Evolutionary conservation across 2,888 invertebrate species (phyloP), one percentile per base, ranked within the genome.

Genomic region (Volucella bombylans): DNA sequence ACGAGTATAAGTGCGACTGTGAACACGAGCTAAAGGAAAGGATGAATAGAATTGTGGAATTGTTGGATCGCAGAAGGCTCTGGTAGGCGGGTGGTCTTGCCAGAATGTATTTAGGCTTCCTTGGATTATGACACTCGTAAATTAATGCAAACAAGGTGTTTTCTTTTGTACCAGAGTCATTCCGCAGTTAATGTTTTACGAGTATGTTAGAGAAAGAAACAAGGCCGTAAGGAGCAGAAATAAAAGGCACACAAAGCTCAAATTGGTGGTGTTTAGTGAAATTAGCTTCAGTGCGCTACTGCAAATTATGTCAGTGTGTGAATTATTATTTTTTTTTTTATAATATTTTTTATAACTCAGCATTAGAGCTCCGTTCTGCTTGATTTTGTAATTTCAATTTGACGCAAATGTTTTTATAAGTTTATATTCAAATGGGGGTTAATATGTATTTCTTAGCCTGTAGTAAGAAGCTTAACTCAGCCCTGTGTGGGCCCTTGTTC

Each of bases 101-200:
- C 67, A 43, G 52, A 50, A 8, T 15, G 39, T 49, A 55, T 68
- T 43, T 67, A 50, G 50, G 59, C 18, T 71, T n/a, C 54, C 62
- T 57, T 68, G 72, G 85, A 80, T 85, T 77, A 85, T 81, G 85
- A 81, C 76, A 77, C 85, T 80, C 74, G 76, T 81, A 81, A 85
- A 85, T 85, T 81, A 81, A 80, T 81, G 85, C 76, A 85, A 81
- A 80, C 85, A 85, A 61, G 76, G 68, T 68, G 76, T 74, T 76
- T 74, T 64, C 62, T 67, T 57, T 76, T 85, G 72, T 65, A 76
- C 57, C 71, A 55, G 31, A 69, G 62, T 67, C 71, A 76, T 68
- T 76, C 61, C 61, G 47, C 54, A 67, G 67, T 67, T 85, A 50
- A 85, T 80, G 76, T 64, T 67, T 67, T 71, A n/a, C n/a, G n/a